Base-by-base conservation (phyloP, 2,888 invertebrate genomes). In the Kuschelorhynchus macadamiae region DNA sequence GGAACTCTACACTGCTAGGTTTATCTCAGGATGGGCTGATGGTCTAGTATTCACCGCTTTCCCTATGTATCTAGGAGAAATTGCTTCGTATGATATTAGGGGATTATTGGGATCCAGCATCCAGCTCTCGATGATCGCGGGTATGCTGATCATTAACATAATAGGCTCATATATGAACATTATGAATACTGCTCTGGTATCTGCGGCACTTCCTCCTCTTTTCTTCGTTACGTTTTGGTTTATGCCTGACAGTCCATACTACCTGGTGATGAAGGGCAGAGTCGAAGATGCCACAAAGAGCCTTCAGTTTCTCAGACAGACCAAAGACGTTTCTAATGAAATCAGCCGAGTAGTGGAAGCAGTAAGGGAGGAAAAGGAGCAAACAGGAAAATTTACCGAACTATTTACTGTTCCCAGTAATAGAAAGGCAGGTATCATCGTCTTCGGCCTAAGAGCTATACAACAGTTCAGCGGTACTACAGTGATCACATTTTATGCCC, bases 21-120 rank as follows among this genome's bases (percentile, higher is more conserved):
- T 90, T 82, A 86, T 90, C 79, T 88, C 88, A 32, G 90, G 91
- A 0, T 82, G 90, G 14, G 88, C 89, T 0, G 89, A 76, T 72
- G 83, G 83, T 0, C 75, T 80, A 33, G 77, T 79, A 0, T 82
- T 81, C 63, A 81, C 82, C 0, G 84, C 86, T 1, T 85, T 85
- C 0, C 87, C 89, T 0, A 86, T 89, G 71, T 90, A 89, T 76
- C 81, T 89, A 9, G 87, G 87, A 1, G 90, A 90, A 78, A 87
- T 88, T 18, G 85, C 89, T 0, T 86, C 87, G 20, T 85, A 86
- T 18, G 83, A 85, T 11, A 83, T 87, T 14, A 80, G 89, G 18
- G 90, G 89, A 0, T 81, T 86, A 14, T 78, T 89, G 0, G 87
- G 88, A 0, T 85, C 88, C 0, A 85, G 86, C 14, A 86, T 88